Base-by-base conservation (phyloP, 2,113 vertebrate species). In the Podilymbus podiceps region DNA sequence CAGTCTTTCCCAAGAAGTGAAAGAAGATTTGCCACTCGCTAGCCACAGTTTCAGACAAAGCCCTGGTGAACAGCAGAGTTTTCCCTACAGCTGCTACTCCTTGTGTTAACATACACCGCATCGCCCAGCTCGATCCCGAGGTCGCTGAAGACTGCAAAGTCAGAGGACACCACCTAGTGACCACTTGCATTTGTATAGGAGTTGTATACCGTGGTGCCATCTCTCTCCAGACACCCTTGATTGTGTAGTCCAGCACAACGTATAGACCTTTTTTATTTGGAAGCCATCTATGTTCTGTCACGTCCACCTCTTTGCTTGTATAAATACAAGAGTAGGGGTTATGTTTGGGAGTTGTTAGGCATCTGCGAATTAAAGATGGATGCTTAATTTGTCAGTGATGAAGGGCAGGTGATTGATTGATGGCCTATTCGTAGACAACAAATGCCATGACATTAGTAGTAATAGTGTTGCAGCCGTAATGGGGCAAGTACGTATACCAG, bases 151-250 rank as follows among this genome's bases (percentile, higher is more conserved):
- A 17, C 22, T 50, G 40, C 4, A 1, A 75, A 62, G 42, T 93
- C 64, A 59, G 56, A 95, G 67, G 62, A 79, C 95, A 92, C 97
- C 94, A 90, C 95, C 97, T 96, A 96, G 93, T 92, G 97, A 95
- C 72, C 42, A 30, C 25, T 63, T 89, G 35, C 12, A 50, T 85
- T 85, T 89, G 33, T 46, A 42, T 6, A 73, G 49, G 52, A 69
- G 25, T 50, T 72, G 3, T 0, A 4, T 16, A 31, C 60, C 4
- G 0, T 6, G 2, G 15, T 33, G 30, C 30, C 20, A 4, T 17
- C 27, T 69, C 35, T 69, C 30, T 55, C 38, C 42, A 55, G 33
- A 7, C 0, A 7, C 67, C 59, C 20, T 33, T 30, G 40, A 15
- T 11, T 55, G 50, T 24, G 24, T 23, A 68, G 69, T 38, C n/a